phyloP scores from a whole-genome alignment of 2,888 invertebrate species.

The Rhagonycha fulva region DNA sequence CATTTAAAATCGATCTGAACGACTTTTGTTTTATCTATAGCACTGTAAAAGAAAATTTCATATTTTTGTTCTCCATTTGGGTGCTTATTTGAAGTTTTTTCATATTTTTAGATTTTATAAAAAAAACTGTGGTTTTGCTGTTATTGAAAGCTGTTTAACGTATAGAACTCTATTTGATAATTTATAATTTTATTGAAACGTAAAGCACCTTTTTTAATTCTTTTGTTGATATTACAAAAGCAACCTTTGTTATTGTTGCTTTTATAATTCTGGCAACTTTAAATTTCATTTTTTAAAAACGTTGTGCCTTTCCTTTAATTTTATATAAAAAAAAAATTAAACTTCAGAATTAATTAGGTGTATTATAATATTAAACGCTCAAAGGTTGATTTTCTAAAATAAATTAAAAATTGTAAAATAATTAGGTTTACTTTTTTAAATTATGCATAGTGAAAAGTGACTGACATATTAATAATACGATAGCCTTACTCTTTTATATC shows the following conservation, averaged over 20 bases:
- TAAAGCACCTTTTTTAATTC: not conserved
- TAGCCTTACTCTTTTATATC: slow-evolving; percentile 19
- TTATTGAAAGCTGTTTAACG: not conserved
- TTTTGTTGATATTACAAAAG: not conserved
- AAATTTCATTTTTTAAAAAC: not conserved
- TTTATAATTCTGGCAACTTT: not conserved
- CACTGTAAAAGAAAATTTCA: no score
- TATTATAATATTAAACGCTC: not conserved
- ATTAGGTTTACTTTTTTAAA: slow-evolving; percentile 20
- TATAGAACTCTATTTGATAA: not conserved
- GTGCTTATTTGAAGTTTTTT: not conserved
- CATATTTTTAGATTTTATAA: not conserved
- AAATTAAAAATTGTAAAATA: slow-evolving; percentile 26
- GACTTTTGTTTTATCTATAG: no score
- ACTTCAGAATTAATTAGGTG: not conserved
- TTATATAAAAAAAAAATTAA: not conserved
- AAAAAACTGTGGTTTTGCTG: not conserved
- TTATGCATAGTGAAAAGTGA: slow-evolving; percentile 12
- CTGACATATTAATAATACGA: slow-evolving; percentile 30
- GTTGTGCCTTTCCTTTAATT: not conserved
- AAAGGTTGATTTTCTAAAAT: slow-evolving; percentile 12
- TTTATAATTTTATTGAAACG: not conserved
- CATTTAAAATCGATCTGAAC: no score
- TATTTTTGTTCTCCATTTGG: not conserved
- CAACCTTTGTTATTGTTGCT: not conserved